Percentiles rank a stretch among this genome's conserved stretches.
These are phyloP conservation scores for Drosophila obscura DNA, from an alignment of 1,140 invertebrate genomes.

Conservation along the genomic window DNA sequence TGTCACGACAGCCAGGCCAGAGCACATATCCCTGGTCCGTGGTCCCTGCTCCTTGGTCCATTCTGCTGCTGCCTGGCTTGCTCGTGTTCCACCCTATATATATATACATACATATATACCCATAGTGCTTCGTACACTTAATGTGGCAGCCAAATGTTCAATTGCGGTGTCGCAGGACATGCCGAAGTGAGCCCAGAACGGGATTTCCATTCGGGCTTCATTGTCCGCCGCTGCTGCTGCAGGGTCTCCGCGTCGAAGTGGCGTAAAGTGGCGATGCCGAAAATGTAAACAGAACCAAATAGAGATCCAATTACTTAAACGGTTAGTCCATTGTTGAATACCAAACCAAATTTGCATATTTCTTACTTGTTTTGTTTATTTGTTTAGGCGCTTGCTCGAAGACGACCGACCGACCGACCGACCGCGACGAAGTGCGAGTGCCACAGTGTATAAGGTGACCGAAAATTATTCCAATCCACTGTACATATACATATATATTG, in stretches of 20 bases:
- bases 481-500: no score
- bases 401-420: neutral
- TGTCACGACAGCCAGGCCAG: constrained; percentile 16
- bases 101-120: neutral
- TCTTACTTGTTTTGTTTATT: constrained; percentile 55
- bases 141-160: constrained; percentile 78
- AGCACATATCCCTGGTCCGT: constrained; percentile 26
- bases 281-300: constrained; percentile 82
- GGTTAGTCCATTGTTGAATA: constrained; percentile 78
- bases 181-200: constrained; percentile 67
- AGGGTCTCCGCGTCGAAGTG: constrained; percentile 46
- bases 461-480: no score
- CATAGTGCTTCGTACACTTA: constrained; percentile 44
- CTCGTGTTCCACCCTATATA: constrained; percentile 20
- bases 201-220: constrained; percentile 63
- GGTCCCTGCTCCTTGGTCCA: no score
- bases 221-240: constrained; percentile 32
- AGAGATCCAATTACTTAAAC: constrained; percentile 84
- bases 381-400: constrained; percentile 44
- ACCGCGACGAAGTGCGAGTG: constrained; percentile 19
- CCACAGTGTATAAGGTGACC: no score
- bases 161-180: constrained; percentile 81
- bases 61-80: neutral
- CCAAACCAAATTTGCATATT: constrained; percentile 71
- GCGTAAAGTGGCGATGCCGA: constrained; percentile 45